A percentile compares a stretch with the other conserved stretches of the same genome.
Conservation (phyloP, 2,113 vertebrate species). For the Formicarius rufipectus region DNA sequence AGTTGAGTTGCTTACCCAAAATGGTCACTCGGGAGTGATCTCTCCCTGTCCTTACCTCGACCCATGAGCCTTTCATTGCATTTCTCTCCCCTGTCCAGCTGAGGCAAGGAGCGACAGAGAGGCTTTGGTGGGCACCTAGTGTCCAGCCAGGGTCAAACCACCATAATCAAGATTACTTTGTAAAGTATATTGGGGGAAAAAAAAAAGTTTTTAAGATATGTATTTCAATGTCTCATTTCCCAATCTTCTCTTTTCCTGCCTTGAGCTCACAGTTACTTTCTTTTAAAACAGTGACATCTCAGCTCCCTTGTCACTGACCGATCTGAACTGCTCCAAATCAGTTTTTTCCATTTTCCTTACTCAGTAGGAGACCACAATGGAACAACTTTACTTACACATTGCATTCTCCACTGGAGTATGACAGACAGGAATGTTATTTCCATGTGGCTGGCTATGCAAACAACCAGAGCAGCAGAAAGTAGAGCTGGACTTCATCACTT, state of each 20-base stretch:
- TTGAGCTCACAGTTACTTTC: background rate
- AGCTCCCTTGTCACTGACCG: background rate
- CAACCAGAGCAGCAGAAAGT: background rate
- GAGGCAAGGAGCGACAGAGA: background rate
- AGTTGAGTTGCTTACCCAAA: accelerated
- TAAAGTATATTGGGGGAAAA: background rate
- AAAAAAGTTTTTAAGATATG: background rate
- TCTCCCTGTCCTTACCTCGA: background rate
- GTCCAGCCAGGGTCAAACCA: background rate
- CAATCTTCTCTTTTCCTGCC: background rate
- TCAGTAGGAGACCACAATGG: background rate
- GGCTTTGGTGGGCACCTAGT: background rate
- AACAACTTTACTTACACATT: background rate
- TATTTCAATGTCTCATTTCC: background rate
- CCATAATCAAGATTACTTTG: background rate
- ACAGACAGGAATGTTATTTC: background rate
- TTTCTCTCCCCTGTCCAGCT: background rate
- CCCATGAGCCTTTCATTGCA: background rate
- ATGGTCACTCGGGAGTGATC: background rate
- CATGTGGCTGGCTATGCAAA: background rate
- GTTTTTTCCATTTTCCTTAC: background rate
- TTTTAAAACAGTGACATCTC: background rate
- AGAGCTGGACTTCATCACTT: background rate
- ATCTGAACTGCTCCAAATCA: background rate
- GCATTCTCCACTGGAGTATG: background rate